These are phyloP conservation scores for Ptychobarbus kaznakovi DNA, from an alignment of 2,797 vertebrate species.

Conservation along the genomic window DNA sequence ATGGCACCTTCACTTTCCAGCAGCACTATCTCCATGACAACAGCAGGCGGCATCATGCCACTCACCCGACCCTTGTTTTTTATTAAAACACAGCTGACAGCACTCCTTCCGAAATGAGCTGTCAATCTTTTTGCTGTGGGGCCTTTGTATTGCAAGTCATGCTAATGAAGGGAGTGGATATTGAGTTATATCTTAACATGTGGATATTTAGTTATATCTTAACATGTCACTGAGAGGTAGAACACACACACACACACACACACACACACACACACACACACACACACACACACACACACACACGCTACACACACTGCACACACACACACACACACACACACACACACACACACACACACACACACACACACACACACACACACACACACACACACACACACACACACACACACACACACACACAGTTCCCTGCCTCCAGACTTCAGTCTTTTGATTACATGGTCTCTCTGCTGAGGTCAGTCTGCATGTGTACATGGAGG, in stretches of 20 bases:
- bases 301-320: no score
- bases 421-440: neutral
- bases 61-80: neutral
- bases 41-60: constrained; percentile 15
- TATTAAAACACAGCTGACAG: constrained; percentile 39
- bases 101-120: constrained; percentile 52
- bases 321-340: no score
- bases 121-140: constrained; percentile 47
- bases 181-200: constrained; percentile 49
- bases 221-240: constrained; percentile 14
- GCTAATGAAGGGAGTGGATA: constrained; percentile 45
- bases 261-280: no score
- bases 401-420: no score
- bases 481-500: neutral
- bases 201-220: constrained; percentile 58
- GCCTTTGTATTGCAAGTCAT: constrained; percentile 10
- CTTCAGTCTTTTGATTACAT: neutral
- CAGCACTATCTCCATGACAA: constrained; percentile 49
- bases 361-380: no score
- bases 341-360: no score
- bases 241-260: no score
- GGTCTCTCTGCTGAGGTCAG: neutral
- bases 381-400: no score
- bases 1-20: constrained; percentile 34
- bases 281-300: no score